These are phyloP conservation scores for Guaruba guarouba DNA, from an alignment of 2,113 vertebrate species.

Conservation along the genomic window DNA sequence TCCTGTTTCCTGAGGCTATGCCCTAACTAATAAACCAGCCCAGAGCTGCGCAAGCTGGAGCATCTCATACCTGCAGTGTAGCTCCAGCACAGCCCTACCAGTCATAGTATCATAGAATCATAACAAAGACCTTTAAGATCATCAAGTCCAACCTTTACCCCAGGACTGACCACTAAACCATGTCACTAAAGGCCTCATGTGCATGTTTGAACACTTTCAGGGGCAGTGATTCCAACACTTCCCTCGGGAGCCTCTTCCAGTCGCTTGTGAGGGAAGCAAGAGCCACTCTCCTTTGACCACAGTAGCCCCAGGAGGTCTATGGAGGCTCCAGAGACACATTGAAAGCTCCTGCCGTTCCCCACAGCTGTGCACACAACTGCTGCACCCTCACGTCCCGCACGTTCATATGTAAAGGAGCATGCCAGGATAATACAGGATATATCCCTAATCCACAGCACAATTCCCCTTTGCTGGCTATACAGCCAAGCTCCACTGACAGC, in stretches of 20 bases:
- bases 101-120: background rate
- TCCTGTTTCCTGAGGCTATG: background rate
- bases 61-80: accelerated
- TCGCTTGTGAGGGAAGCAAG: background rate
- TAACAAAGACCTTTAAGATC: background rate
- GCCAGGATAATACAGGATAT: background rate
- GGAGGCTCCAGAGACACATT: accelerated
- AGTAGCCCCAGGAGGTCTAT: background rate
- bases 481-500: background rate
- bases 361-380: background rate
- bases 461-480: background rate
- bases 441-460: accelerated
- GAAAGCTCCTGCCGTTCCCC: background rate
- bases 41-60: background rate
- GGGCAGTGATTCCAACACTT: background rate
- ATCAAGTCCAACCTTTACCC: background rate
- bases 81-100: background rate
- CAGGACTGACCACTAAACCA: background rate
- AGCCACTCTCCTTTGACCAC: background rate
- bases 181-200: background rate
- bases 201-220: background rate
- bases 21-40: background rate
- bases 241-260: background rate
- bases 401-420: background rate
- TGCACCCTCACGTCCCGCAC: background rate